Base-by-base conservation (phyloP, 2,113 vertebrate species). In the Brachyistius frenatus region DNA sequence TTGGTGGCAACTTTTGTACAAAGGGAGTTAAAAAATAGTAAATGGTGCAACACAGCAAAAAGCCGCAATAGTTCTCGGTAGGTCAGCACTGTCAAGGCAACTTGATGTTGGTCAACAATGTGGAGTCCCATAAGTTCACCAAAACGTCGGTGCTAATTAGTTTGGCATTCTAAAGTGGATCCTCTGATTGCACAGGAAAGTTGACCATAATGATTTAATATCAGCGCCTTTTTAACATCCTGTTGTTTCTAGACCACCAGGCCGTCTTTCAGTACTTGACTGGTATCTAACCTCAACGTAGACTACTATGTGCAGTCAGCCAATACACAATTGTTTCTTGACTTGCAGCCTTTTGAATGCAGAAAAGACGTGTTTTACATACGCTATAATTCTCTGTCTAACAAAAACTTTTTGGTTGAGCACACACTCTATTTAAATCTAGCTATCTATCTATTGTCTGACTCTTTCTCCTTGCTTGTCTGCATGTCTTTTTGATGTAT, bases 401-500 rank as follows among this genome's bases (percentile, higher is more conserved):
- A 23, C 66, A 62, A 55, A 47, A 39, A 56, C 33, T 30, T 11
- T 68, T 62, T 63, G 32, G 15, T 10, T 46, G 1, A 67, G 33
- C 14, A 23, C n/a, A 16, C n/a, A n/a, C 66, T 37, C 71, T 6
- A 61, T 75, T 55, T 14, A 11, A 23, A 23, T 64, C 50, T 47
- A n/a, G 46, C 41, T 15, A 23, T 66, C 46, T 39, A 15, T 76
- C 15, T 5, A 30, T 63, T 55, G 56, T 75, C 35, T 82, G 36
- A 68, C 30, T 66, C 3, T 23, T 23, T 52, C 6, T 62, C 37
- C 75, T 49, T 63, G 13, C 69, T 83, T 32, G 35, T 41, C 39
- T 70, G 58, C 15, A 14, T 50, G 37, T 73, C 30, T 78, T 44
- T 70, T 37, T 39, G 32, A 70, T 66, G 2, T 52, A 50, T 67